A percentile compares a stretch with the other conserved stretches of the same genome.
These are phyloP conservation scores for Callithrix jacchus DNA, from an alignment of 2,113 vertebrate genomes.

Conservation along the genomic window DNA sequence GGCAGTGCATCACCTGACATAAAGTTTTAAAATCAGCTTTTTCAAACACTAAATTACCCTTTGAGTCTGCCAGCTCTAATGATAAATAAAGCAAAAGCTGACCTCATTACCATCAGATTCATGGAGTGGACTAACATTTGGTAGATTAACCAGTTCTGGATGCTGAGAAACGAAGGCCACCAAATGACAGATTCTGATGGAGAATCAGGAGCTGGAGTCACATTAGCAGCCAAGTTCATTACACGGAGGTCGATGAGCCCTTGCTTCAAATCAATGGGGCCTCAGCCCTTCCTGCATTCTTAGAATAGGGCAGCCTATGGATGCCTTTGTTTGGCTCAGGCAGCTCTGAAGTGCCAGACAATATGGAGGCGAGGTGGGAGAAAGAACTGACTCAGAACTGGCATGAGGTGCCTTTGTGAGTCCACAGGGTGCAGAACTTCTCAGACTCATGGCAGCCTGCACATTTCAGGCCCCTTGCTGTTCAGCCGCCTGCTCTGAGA, in stretches of 20 bases:
- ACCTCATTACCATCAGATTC: conserved; percentile 75
- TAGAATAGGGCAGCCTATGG: neutral
- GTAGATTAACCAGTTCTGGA: conserved; percentile 60
- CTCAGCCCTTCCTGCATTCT: neutral
- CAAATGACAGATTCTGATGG: neutral
- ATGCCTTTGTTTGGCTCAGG: neutral
- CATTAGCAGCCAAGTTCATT: conserved; percentile 8
- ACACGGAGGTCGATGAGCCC: neutral
- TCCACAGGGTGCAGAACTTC: neutral
- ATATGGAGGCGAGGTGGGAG: neutral
- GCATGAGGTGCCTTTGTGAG: neutral
- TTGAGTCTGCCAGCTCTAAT: conserved; percentile 75
- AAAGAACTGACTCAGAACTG: neutral
- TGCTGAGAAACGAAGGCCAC: neutral
- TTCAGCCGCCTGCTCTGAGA: fast-evolving
- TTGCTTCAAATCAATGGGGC: neutral
- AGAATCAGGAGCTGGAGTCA: neutral
- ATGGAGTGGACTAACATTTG: conserved; percentile 66
- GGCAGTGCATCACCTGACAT: conserved; percentile 75
- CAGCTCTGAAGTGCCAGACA: neutral
- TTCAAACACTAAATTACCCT: conserved; percentile 83
- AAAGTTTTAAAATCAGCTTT: conserved; percentile 82
- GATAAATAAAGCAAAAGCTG: conserved; percentile 80
- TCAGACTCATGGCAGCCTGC: neutral
- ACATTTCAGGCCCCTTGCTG: neutral